These are phyloP conservation scores for Phocides pigmalion DNA, from an alignment of 1,140 invertebrate species.

Conservation along the genomic window DNA sequence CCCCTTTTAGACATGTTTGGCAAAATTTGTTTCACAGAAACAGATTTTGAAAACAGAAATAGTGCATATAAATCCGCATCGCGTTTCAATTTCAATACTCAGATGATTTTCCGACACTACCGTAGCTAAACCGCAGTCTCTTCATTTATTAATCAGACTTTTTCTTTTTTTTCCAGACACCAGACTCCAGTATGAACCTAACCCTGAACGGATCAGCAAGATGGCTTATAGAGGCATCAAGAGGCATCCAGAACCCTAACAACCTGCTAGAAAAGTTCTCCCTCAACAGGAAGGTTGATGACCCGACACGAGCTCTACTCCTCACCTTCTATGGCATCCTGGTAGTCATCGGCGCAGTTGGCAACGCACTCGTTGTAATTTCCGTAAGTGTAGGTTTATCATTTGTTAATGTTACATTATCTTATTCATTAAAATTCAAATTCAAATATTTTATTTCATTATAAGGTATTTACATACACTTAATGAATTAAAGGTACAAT, in stretches of 20 bases:
- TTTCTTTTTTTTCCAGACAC: conserved; percentile 62
- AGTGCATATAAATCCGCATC: too few relatives aligned
- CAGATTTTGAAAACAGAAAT: too few relatives aligned
- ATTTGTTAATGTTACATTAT: background rate
- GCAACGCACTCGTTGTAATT: conserved; percentile 92
- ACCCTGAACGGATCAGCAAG: conserved; percentile 67
- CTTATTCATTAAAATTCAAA: too few relatives aligned
- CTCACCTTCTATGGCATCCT: conserved; percentile 89
- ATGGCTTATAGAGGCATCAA: conserved; percentile 75
- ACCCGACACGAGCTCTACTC: conserved; percentile 86
- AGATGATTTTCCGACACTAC: too few relatives aligned
- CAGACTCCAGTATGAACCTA: conserved; percentile 66
- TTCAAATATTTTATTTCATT: too few relatives aligned
- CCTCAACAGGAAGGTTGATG: conserved; percentile 87
- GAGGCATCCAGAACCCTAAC: conserved; percentile 78
- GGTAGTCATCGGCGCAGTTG: conserved; percentile 90
- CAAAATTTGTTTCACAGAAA: too few relatives aligned
- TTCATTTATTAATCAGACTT: background rate
- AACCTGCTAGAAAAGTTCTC: conserved; percentile 85
- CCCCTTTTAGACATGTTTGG: too few relatives aligned
- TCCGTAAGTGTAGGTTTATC: conserved; percentile 84
- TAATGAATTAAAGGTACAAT: too few relatives aligned
- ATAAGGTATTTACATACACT: too few relatives aligned
- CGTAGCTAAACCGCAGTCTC: too few relatives aligned
- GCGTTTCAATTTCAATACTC: too few relatives aligned